Conservation (phyloP, 2,113 vertebrate species). For the Xiphorhynchus elegans region DNA sequence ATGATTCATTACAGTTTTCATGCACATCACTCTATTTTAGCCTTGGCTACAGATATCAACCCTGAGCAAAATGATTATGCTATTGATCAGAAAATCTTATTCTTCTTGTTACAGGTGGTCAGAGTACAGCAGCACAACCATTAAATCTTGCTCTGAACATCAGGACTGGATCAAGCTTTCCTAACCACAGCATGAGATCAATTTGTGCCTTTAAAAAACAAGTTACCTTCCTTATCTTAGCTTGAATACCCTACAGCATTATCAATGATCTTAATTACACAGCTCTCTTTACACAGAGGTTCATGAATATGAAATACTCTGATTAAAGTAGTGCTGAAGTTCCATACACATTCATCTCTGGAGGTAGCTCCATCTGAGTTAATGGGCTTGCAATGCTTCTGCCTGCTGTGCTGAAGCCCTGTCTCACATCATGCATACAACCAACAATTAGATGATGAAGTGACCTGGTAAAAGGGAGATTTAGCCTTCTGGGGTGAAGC, state of each 20-base stretch:
- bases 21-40: not conserved
- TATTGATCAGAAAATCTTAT: not conserved
- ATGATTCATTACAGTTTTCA: not conserved
- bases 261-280: constrained; percentile 27
- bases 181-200: not conserved
- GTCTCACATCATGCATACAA: not conserved
- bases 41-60: not conserved
- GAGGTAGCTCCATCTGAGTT: not conserved
- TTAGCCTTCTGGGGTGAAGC: not conserved
- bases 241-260: not conserved
- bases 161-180: not conserved
- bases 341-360: constrained; percentile 21
- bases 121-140: not conserved
- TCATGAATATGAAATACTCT: constrained; percentile 25
- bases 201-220: constrained; percentile 10
- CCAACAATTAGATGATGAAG: not conserved
- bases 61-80: not conserved
- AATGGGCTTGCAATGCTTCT: constrained; percentile 1
- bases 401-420: not conserved
- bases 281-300: not conserved
- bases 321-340: not conserved
- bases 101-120: not conserved
- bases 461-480: not conserved
- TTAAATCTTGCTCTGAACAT: not conserved
- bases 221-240: constrained; percentile 17